Base-by-base conservation (phyloP, 2,888 invertebrate genomes). In the Eupithecia centaureata region DNA sequence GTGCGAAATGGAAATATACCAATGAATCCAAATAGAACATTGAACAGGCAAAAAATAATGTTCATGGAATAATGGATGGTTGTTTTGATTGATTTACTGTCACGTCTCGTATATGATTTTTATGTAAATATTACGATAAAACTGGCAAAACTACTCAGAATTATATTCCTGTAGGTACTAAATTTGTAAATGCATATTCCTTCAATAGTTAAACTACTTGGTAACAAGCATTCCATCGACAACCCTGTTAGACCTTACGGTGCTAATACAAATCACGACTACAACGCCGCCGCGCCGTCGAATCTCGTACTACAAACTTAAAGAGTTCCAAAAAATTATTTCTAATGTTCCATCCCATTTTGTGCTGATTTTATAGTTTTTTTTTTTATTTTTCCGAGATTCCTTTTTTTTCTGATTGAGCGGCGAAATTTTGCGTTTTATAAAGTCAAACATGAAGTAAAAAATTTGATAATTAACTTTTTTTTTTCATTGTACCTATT, bases 201-300 rank as follows among this genome's bases (percentile, higher is more conserved):
- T n/a, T n/a, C n/a, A n/a, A n/a, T n/a, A n/a, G n/a, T n/a, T n/a
- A n/a, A 27, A 15, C 51, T 25, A 51, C 1, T 13, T 7, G 5
- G 52, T 27, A 15, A 52, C 52, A n/a, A 38, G n/a, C 32, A 33
- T 54, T 61, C 32, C 22, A 61, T 65, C 65, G 73, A 77, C 78
- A 79, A 76, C 74, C 32, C 56, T 30, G 56, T 15, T 56, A 56
- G 56, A 28, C 12, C n/a, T 54, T 28, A 10, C 13, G 18, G 30
- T 18, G 27, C n/a, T n/a, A 30, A n/a, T 8, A 27, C 13, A 52
- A 32, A 32, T 13, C 22, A 32, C 56, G n/a, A 32, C 5, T 57
- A 57, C 32, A 32, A 30, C n/a, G 22, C 18, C 33, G 30, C 32
- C 57, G 32, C 33, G 30, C 32, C 57, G 57, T 57, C 32, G 13